Evolutionary conservation across 2,888 invertebrate species (phyloP).

Genomic region (Scaptomyza flava): DNA sequence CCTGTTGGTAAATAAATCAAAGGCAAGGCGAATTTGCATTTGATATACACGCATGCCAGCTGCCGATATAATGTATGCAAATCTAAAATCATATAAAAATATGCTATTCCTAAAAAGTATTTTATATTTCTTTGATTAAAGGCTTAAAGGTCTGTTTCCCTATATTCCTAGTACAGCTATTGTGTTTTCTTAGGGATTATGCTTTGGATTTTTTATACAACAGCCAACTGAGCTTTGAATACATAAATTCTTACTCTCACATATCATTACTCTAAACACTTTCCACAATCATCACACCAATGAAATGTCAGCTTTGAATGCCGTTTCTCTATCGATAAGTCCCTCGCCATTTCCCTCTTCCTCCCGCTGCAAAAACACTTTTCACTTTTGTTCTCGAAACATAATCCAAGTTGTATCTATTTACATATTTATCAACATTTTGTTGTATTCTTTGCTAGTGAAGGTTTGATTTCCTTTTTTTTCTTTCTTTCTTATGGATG

Average conservation of each 20-base stretch:
- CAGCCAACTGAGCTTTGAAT: constrained; percentile 1
- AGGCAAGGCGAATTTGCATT: too few species aligned
- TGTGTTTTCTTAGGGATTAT: background rate
- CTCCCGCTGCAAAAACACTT: constrained; percentile 42
- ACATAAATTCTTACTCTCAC: constrained; percentile 6
- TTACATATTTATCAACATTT: constrained; percentile 73
- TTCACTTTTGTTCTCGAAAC: constrained; percentile 71
- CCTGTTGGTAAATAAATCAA: too few species aligned
- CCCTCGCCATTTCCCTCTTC: background rate
- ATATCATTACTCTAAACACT: constrained; percentile 18
- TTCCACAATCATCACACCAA: constrained; percentile 15
- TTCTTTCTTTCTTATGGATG: background rate
- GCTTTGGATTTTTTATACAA: background rate
- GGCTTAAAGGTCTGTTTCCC: background rate
- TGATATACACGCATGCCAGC: too few species aligned
- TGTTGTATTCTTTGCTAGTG: constrained; percentile 36
- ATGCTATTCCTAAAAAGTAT: background rate
- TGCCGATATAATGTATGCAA: too few species aligned
- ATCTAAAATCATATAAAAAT: too few species aligned
- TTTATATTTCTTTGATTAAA: background rate
- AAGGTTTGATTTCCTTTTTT: background rate
- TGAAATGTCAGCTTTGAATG: constrained; percentile 24
- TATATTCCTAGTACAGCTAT: background rate
- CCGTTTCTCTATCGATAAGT: background rate
- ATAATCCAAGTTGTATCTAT: constrained; percentile 74